phyloP scores from a whole-genome alignment of 2,113 vertebrate genomes.

The Seriola aureovittata region DNA sequence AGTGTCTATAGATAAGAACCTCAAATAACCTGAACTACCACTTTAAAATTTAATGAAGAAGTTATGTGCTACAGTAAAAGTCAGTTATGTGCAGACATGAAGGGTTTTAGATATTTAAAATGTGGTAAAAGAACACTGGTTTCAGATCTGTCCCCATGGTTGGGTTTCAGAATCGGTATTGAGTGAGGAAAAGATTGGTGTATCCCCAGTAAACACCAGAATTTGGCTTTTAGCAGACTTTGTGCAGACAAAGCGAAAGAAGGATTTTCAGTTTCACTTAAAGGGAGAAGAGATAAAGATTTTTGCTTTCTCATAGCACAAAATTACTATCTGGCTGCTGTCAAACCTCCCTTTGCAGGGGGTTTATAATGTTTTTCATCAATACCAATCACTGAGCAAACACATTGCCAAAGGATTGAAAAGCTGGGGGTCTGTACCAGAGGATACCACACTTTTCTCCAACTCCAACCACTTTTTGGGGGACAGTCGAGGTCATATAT shows the following conservation, averaged over 20 bases:
- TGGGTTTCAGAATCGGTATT: background rate
- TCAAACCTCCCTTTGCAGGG: constrained; percentile 13
- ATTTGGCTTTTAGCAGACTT: background rate
- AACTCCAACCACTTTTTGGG: constrained; percentile 11
- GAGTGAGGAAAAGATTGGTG: constrained; percentile 3
- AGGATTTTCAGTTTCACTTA: constrained; percentile 31
- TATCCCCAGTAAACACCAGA: constrained; percentile 6
- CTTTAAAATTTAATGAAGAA: no score
- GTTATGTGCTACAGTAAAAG: background rate
- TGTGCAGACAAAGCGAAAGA: background rate
- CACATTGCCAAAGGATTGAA: constrained; percentile 17
- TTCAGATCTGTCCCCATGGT: background rate
- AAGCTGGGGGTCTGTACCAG: constrained; percentile 9
- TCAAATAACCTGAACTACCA: no score
- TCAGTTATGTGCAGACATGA: background rate
- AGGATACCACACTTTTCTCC: background rate
- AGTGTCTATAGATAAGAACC: no score
- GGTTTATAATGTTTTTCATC: constrained; percentile 48
- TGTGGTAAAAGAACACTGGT: background rate
- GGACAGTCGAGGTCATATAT: constrained; percentile 1
- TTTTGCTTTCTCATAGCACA: constrained; percentile 10
- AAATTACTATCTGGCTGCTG: constrained; percentile 12
- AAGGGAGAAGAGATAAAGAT: constrained; percentile 15
- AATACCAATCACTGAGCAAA: constrained; percentile 53
- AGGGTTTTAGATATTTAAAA: background rate